Base-by-base conservation (phyloP, 2,113 vertebrate species). In the Hepsetus odoe region DNA sequence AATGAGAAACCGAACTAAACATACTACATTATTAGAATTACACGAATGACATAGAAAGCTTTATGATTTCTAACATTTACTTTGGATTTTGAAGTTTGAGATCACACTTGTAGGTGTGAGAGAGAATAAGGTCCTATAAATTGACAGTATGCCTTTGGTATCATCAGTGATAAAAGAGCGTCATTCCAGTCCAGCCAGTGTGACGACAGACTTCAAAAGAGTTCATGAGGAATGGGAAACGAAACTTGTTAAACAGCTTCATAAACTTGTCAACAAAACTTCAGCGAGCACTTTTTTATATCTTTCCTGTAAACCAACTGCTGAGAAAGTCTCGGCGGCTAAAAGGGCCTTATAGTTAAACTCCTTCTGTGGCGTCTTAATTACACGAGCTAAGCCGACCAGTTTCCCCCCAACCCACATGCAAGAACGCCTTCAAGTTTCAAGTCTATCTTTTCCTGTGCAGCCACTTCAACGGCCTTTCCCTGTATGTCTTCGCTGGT, bases 181-280 rank as follows among this genome's bases (percentile, higher is more conserved):
- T 62, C 67, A 78, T 44, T 11, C 18, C 49, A 64, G 61, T 72
- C 56, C 51, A 16, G 30, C 30, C 42, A 20, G 68, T 5, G 49
- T 44, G 59, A 51, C 44, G 32, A 20, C 12, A 32, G n/a, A 68
- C 32, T 56, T 40, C 44, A 33, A 16, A 53, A 22, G 68, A 46
- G 51, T 79, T 79, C 72, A 79, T 55, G 58, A 53, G 44, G 18
- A 79, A 72, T 30, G 69, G n/a, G 49, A 65, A 65, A 62, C 55
- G 67, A 55, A 20, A 10, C 61, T 65, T 65, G 32, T 38, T 38
- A n/a, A 65, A 65, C 61, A n/a, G 20, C 20, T 65, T 33, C 32
- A 65, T 65, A 65, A 65, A 55, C 58, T n/a, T 42, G 58, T 64
- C 68, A 65, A 53, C 77, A 53, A 72, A 65, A 53, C 44, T 22